Evolutionary conservation across 2,797 vertebrate genomes (phyloP), one percentile per base, ranked within the genome.

Genomic region (Ibycter americanus): DNA sequence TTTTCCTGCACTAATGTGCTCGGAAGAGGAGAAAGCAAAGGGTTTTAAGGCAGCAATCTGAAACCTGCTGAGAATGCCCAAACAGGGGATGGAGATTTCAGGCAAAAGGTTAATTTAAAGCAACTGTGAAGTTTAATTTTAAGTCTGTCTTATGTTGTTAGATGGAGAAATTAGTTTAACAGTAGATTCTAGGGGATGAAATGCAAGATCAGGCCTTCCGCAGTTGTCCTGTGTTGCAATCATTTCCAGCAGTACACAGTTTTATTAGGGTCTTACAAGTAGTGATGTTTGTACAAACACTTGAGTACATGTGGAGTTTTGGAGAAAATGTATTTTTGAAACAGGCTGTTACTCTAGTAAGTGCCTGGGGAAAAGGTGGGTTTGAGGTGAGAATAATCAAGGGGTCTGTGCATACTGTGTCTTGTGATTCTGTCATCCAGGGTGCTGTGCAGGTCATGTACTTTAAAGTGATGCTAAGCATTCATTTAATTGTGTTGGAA

Each of bases 381-480:
- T 31, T 71, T 58, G 34, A 63, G 44, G 8, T 56, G n/a, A 55
- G n/a, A 52, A 51, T n/a, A 32, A 59, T 12, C 9, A 31, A 59
- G 18, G 9, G 17, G 2, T 27, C 29, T 63, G 34, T 56, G 9
- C 32, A 11, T 15, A 1, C 8, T 67, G 47, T 11, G 8, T 20
- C 15, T n/a, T 52, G 23, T 25, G 67, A 4, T 36, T 71, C 29
- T 63, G 21, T 36, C 25, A 5, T 68, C 21, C 44, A 4, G 4
- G 2, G 20, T 54, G 26, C 42, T 6, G 2, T 5, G 4, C 4
- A 40, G 12, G 15, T 52, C 1, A 0, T 11, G 19, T 32, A 23
- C 27, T 56, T 38, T 4, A 12, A 58, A 71, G 42, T 22, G 32
- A 61, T 52, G 17, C 22, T 44, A 11, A 73, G 25, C 20, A 29